Evolutionary conservation across 2,113 vertebrate genomes (phyloP).

Genomic region (Chunga burmeisteri): DNA sequence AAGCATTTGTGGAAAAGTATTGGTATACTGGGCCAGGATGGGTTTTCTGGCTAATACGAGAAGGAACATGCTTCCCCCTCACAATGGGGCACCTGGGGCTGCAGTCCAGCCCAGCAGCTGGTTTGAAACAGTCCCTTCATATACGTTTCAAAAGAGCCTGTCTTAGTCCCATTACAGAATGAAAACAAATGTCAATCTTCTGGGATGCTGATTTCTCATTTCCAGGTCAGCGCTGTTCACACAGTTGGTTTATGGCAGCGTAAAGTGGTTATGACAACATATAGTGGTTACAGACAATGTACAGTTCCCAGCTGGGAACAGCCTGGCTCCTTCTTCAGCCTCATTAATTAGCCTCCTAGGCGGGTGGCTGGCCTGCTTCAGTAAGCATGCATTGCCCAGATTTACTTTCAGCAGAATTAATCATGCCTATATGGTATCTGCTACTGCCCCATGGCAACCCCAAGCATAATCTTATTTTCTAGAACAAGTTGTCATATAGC

Average conservation of each 20-base stretch:
- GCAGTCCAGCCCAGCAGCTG: not conserved
- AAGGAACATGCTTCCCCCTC: not conserved
- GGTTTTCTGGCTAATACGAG: not conserved
- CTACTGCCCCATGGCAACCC: not conserved
- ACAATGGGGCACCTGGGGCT: not conserved
- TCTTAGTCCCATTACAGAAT: not conserved
- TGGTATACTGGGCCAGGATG: not conserved
- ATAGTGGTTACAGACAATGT: not conserved
- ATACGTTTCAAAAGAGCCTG: not conserved
- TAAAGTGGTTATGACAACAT: slow-evolving; percentile 39
- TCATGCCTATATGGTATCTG: not conserved
- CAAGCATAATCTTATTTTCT: not conserved
- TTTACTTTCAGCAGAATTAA: not conserved
- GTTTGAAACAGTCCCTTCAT: not conserved
- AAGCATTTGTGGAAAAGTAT: not conserved
- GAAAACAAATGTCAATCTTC: slow-evolving; percentile 47
- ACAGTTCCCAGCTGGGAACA: slow-evolving; percentile 27
- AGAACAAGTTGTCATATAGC: not conserved
- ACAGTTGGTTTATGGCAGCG: slow-evolving; percentile 3
- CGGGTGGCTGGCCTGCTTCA: not conserved
- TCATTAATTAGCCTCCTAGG: slow-evolving; percentile 8
- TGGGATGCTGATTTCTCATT: slow-evolving; percentile 20
- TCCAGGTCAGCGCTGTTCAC: slow-evolving; percentile 27
- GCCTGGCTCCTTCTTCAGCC: slow-evolving; percentile 10
- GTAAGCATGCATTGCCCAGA: not conserved